Evolutionary conservation across 2,113 vertebrate species (phyloP).

Genomic region (Cryptotis parvus): DNA sequence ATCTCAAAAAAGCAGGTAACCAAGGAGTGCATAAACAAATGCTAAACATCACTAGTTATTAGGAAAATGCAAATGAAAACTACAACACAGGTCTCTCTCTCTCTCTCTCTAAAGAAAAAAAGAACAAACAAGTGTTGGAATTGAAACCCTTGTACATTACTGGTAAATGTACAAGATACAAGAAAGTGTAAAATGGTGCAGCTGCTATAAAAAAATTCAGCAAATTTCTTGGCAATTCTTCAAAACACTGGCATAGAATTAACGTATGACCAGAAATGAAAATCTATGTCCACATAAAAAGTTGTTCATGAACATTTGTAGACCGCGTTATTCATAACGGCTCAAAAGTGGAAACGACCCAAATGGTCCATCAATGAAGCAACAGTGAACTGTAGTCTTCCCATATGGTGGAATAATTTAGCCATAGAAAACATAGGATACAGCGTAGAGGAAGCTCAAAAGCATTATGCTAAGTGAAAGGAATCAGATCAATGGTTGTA

Average conservation of each 20-base stretch:
- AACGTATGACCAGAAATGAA: slow-evolving; percentile 29
- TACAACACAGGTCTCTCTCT: neutral
- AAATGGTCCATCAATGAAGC: neutral
- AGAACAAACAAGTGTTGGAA: neutral
- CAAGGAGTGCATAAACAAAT: slow-evolving; percentile 9
- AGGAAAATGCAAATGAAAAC: neutral
- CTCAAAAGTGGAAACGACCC: slow-evolving; percentile 7
- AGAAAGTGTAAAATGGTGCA: neutral
- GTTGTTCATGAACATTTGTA: neutral
- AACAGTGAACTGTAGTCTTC: neutral
- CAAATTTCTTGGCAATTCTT: slow-evolving; percentile 13
- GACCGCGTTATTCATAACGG: neutral
- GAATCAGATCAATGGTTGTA: neutral
- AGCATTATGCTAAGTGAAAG: neutral
- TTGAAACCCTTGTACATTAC: neutral
- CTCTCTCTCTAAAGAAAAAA: neutral
- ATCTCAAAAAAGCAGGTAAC: neutral
- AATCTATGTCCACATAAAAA: neutral
- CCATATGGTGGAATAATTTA: neutral
- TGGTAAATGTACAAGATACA: neutral
- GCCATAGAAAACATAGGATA: neutral
- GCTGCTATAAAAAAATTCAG: neutral
- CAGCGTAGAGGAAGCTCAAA: neutral
- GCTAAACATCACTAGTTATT: neutral
- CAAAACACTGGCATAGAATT: slow-evolving; percentile 25